phyloP scores from a whole-genome alignment of 35 echinoderm and acorn worm species.

The Holothuria glaberrima region DNA sequence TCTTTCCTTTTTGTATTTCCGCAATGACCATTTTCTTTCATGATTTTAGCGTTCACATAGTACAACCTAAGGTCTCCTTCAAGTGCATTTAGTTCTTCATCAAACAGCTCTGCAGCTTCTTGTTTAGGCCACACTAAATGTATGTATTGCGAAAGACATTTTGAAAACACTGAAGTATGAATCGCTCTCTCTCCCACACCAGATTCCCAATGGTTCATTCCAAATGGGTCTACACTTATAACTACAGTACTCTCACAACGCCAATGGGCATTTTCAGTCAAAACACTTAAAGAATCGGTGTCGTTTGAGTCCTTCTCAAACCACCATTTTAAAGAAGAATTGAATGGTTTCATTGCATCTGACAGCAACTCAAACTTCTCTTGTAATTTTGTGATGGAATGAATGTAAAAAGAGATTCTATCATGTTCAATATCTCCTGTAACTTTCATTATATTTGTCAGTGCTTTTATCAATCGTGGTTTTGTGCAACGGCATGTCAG shows the following conservation, averaged over 20 bases:
- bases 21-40: too few species aligned
- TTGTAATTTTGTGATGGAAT: neutral
- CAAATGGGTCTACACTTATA: slow-evolving; percentile 8
- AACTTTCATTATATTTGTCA: neutral
- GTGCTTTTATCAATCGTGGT: neutral
- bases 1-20: too few species aligned
- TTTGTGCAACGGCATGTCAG: neutral
- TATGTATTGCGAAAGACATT: slow-evolving; percentile 18
- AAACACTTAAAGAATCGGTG: neutral
- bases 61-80: neutral
- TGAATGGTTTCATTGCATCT: neutral
- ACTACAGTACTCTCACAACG: neutral
- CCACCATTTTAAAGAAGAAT: neutral
- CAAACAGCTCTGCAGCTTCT: neutral
- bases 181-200: neutral
- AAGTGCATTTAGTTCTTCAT: neutral
- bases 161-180: slow-evolving; percentile 11
- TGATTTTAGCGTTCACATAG: too few species aligned
- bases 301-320: neutral
- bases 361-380: neutral
- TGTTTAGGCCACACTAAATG: slow-evolving; percentile 2
- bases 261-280: neutral
- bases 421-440: neutral
- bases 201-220: slow-evolving; percentile 22
- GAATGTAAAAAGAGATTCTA: neutral